Conservation (phyloP, 2,113 vertebrate species). For the Cheirogaleus medius region DNA sequence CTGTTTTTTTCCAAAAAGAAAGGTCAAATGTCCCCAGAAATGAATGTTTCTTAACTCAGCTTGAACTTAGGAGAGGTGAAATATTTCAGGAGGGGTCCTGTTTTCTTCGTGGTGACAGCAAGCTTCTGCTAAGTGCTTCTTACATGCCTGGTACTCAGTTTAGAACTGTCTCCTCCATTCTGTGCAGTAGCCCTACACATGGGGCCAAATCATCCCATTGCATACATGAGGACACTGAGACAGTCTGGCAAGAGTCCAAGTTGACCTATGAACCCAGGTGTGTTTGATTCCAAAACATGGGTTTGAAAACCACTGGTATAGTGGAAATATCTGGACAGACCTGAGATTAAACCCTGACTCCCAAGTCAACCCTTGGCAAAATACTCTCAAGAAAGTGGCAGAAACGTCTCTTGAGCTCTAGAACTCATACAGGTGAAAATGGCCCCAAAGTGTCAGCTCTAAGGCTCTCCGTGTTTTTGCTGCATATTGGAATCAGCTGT, state of each 20-base stretch:
- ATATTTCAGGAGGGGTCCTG: neutral
- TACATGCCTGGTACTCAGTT: neutral
- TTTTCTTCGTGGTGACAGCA: neutral
- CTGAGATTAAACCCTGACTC: neutral
- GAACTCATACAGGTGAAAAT: neutral
- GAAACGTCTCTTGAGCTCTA: neutral
- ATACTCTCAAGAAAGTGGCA: neutral
- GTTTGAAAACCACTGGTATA: neutral
- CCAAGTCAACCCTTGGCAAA: neutral
- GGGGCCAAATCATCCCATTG: neutral
- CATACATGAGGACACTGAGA: neutral
- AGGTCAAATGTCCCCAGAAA: neutral
- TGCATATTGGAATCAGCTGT: neutral
- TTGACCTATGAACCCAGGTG: neutral
- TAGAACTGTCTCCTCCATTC: neutral
- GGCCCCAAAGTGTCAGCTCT: no score
- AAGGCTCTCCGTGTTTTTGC: accelerated
- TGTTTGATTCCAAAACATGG: neutral
- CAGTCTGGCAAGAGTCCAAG: neutral
- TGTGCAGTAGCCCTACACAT: neutral
- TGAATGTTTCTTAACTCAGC: neutral
- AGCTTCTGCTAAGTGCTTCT: neutral
- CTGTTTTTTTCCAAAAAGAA: neutral
- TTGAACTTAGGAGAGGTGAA: neutral
- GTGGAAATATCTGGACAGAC: neutral